Percentiles rank a stretch among this genome's conserved stretches.
phyloP scores from a whole-genome alignment of 2,888 invertebrate genomes.

The Oscheius myriophilus region DNA sequence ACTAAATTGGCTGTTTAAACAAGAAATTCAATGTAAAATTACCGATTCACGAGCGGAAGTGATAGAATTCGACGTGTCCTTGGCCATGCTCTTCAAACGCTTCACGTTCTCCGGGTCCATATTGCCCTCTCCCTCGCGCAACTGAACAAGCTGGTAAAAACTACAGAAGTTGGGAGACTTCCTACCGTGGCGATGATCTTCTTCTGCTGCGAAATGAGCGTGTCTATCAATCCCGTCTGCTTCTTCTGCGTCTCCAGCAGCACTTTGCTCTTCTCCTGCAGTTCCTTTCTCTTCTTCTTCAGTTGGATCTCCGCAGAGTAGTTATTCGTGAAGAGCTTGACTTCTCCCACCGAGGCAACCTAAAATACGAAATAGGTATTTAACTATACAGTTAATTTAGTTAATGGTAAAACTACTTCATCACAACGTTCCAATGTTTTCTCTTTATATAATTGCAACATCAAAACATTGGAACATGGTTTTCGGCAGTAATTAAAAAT shows the following conservation, averaged over 20 bases:
- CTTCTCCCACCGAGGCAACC: slow-evolving; percentile 42
- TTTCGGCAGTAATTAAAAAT: too few relatives aligned
- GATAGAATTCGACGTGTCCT: slow-evolving; percentile 6
- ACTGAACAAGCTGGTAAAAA: not conserved
- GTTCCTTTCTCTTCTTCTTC: slow-evolving; percentile 32
- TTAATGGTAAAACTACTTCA: not conserved
- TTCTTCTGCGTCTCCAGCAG: slow-evolving; percentile 81
- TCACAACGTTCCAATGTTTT: not conserved
- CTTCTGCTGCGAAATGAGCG: slow-evolving; percentile 88
- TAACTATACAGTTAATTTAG: slow-evolving; percentile 2
- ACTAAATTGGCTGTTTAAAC: not conserved
- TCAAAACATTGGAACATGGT: too few relatives aligned
- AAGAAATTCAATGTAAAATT: not conserved
- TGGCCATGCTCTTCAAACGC: slow-evolving; percentile 17
- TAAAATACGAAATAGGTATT: not conserved
- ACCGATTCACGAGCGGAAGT: slow-evolving; percentile 7
- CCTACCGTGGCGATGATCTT: slow-evolving; percentile 68
- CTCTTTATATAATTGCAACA: too few relatives aligned
- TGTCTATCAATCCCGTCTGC: slow-evolving; percentile 86
- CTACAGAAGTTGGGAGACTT: not conserved
- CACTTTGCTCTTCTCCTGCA: slow-evolving; percentile 9
- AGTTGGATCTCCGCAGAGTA: slow-evolving; percentile 34
- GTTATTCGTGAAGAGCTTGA: slow-evolving; percentile 40
- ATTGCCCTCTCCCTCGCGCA: not conserved
- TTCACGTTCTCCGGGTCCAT: slow-evolving; percentile 21